Conservation (phyloP, 2,797 vertebrate genomes). For the Danio choprae region DNA sequence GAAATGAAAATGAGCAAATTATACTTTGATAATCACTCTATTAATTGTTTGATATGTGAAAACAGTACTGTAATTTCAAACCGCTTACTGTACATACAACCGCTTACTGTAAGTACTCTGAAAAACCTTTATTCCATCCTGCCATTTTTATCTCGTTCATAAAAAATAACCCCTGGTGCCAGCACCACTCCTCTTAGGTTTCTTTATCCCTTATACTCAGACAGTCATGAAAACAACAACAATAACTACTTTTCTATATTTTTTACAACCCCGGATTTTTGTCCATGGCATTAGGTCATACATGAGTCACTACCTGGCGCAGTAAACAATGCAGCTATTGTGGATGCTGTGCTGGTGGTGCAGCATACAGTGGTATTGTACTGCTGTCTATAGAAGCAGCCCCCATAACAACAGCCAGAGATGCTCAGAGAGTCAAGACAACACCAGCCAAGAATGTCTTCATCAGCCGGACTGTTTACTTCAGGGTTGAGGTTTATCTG, state of each 20-base stretch:
- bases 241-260: conserved; percentile 62
- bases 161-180: conserved; percentile 17
- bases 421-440: conserved; percentile 50
- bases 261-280: conserved; percentile 58
- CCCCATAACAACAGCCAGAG: conserved; percentile 58
- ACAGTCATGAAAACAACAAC: conserved; percentile 38
- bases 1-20: too few relatives aligned
- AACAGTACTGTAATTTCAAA: too few relatives aligned
- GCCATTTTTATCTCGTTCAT: not conserved
- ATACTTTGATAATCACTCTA: too few relatives aligned
- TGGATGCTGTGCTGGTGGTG: conserved; percentile 68
- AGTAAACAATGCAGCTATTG: conserved; percentile 77
- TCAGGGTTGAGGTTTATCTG: not conserved
- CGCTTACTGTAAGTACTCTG: too few relatives aligned
- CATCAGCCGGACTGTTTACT: conserved; percentile 34
- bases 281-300: conserved; percentile 75
- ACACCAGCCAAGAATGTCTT: conserved; percentile 33
- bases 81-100: too few relatives aligned
- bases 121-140: too few relatives aligned
- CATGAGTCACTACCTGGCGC: conserved; percentile 82
- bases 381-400: conserved; percentile 52
- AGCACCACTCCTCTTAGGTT: conserved; percentile 19
- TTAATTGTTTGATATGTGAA: too few relatives aligned
- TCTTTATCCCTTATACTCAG: conserved; percentile 7
- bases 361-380: conserved; percentile 75